Conservation (phyloP, 2,797 vertebrate genomes). For the Anas bahamensis region DNA sequence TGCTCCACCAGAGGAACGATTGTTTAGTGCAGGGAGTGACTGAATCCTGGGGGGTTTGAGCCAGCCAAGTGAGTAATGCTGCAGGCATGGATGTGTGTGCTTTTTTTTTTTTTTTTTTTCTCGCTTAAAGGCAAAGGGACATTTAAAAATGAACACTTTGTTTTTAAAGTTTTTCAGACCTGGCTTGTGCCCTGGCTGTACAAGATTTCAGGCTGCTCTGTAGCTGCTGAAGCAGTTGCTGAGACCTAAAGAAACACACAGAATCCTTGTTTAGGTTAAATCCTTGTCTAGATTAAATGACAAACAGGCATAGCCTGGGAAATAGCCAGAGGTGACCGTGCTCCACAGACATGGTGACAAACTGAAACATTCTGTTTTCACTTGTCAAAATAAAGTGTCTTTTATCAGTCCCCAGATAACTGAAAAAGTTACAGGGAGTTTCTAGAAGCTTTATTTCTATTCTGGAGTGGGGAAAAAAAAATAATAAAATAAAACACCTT, state of each 20-base stretch:
- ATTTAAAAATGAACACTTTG: not conserved
- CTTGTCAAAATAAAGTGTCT: not conserved
- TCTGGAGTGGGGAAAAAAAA: not conserved
- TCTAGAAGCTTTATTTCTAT: not conserved
- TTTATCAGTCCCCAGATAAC: not conserved
- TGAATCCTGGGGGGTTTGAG: not conserved
- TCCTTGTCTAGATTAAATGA: not conserved
- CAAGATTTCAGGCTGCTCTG: accelerated
- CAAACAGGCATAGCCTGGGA: not conserved
- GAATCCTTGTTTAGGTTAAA: not conserved
- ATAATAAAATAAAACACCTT: not conserved
- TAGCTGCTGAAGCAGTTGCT: not conserved
- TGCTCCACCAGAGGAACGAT: not conserved
- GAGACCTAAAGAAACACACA: not conserved
- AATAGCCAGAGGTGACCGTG: not conserved
- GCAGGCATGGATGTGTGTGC: not conserved
- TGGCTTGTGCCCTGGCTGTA: not conserved
- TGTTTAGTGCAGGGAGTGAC: not conserved
- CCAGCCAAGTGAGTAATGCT: not conserved
- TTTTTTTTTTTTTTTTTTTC: not conserved
- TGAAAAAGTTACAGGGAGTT: not conserved
- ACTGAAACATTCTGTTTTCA: not conserved
- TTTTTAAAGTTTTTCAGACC: not conserved
- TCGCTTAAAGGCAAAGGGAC: not conserved
- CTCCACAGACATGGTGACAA: not conserved